Evolutionary conservation across 2,113 vertebrate species (phyloP).

Genomic region (Neotragus pygmaeus): DNA sequence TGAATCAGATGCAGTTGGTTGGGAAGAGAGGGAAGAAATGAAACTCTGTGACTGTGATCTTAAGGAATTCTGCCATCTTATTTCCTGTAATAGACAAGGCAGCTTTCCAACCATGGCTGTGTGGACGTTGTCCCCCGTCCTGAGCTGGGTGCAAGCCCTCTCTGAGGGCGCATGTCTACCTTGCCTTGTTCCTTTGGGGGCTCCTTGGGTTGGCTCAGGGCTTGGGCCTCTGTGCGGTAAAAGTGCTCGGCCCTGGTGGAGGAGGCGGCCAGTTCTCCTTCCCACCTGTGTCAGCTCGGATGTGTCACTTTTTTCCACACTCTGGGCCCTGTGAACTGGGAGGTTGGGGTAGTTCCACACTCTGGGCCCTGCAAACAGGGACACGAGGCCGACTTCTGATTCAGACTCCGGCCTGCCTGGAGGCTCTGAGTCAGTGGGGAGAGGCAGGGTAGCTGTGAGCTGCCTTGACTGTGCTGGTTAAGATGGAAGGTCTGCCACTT

Average conservation of each 20-base stretch:
- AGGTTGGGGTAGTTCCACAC: background rate
- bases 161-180: accelerated
- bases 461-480: background rate
- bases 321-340: slow-evolving; percentile 16
- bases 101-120: background rate
- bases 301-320: slow-evolving; percentile 50
- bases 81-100: background rate
- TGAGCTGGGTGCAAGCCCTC: background rate
- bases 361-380: background rate
- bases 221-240: background rate
- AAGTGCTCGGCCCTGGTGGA: background rate
- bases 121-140: accelerated
- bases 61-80: background rate
- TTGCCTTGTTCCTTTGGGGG: background rate
- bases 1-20: background rate
- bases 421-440: slow-evolving; percentile 56
- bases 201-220: background rate
- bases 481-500: background rate
- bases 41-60: background rate
- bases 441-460: background rate
- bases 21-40: background rate
- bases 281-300: background rate
- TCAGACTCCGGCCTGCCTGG: slow-evolving; percentile 1
- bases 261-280: background rate
- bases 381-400: slow-evolving; percentile 10